Percentiles rank a stretch among this genome's conserved stretches.
Conservation (phyloP, 2,797 vertebrate genomes). For the Hipposideros larvatus region DNA sequence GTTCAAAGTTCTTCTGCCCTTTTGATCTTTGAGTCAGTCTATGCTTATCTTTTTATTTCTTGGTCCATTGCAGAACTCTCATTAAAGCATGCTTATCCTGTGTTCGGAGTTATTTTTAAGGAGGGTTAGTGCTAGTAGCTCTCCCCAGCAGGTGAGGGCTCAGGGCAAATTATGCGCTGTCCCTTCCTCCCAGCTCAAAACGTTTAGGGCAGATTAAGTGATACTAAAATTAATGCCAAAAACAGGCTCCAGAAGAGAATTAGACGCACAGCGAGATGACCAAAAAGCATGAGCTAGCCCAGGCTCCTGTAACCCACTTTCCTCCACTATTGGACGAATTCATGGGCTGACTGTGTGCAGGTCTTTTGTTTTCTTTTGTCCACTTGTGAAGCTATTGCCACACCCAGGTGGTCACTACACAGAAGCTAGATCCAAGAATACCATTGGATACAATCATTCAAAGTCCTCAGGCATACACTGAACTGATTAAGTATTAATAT, state of each 20-base stretch:
- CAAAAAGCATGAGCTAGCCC: not conserved
- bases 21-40: conserved; percentile 20
- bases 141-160: not conserved
- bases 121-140: not conserved
- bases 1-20: conserved; percentile 44
- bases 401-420: not conserved
- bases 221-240: not conserved
- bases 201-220: not conserved
- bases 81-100: not conserved
- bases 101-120: not conserved
- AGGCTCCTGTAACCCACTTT: not conserved
- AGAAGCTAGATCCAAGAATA: not conserved
- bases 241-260: not conserved
- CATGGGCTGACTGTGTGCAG: not conserved
- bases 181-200: not conserved
- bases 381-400: not conserved
- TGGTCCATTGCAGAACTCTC: not conserved
- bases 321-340: not conserved
- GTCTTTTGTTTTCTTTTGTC: not conserved
- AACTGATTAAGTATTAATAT: not conserved
- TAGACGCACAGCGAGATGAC: not conserved
- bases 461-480: not conserved
- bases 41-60: conserved; percentile 38
- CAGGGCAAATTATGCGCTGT: not conserved
- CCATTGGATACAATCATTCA: not conserved